A percentile compares a stretch with the other conserved stretches of the same genome.
phyloP scores from a whole-genome alignment of 2,113 vertebrate genomes.

The Alosa alosa region DNA sequence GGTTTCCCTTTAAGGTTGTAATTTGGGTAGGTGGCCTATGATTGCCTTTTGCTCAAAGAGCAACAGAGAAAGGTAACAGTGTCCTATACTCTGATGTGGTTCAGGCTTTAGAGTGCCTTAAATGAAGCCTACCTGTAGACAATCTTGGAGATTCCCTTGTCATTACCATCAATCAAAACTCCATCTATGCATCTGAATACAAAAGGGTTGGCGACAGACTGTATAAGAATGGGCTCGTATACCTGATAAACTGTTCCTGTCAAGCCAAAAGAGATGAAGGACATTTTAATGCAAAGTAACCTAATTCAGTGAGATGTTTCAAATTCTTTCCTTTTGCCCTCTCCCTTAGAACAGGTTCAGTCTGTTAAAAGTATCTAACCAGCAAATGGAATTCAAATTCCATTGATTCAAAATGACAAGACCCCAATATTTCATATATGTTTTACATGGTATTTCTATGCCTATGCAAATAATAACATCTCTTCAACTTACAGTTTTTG shows the following conservation, averaged over 20 bases:
- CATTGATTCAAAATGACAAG: too few relatives aligned
- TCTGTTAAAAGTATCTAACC: not conserved
- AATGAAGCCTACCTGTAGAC: constrained; percentile 77
- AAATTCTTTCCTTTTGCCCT: not conserved
- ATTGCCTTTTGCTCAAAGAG: not conserved
- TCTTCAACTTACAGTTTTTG: too few relatives aligned
- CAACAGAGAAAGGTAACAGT: not conserved
- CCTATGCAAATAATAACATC: too few relatives aligned
- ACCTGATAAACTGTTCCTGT: constrained; percentile 87
- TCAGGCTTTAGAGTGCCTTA: not conserved
- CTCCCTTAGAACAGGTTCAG: not conserved
- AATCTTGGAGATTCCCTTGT: constrained; percentile 85
- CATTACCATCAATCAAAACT: constrained; percentile 88
- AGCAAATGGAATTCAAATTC: too few relatives aligned
- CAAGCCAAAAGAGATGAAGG: not conserved
- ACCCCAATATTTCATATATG: too few relatives aligned
- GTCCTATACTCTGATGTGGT: not conserved
- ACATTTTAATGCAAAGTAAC: not conserved
- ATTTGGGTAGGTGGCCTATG: too few relatives aligned
- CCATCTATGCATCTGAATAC: constrained; percentile 91
- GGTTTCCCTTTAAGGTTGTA: too few relatives aligned
- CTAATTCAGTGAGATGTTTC: not conserved
- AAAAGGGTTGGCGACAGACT: constrained; percentile 92
- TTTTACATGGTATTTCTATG: too few relatives aligned
- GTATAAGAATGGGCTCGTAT: constrained; percentile 88